Percentiles rank a stretch among this genome's conserved stretches.
Conservation (phyloP, 2,797 vertebrate species). For the Petrocephalus schoutedeni region DNA sequence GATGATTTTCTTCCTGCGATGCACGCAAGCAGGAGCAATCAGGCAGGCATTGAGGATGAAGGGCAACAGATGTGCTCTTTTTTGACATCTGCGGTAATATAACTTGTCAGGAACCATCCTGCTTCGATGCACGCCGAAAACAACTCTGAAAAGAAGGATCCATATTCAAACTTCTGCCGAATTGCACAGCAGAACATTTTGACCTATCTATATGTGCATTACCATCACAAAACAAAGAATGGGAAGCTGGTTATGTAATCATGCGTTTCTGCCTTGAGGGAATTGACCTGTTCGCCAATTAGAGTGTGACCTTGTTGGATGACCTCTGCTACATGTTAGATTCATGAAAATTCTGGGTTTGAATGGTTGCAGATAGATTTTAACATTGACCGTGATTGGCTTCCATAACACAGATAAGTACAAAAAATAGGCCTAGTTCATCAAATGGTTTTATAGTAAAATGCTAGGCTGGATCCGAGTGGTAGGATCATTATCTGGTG, state of each 20-base stretch:
- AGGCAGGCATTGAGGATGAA: not conserved
- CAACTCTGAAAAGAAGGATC: not conserved
- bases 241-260: not conserved
- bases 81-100: not conserved
- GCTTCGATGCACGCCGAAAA: not conserved
- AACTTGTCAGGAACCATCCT: not conserved
- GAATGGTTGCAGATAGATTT: conserved; percentile 64
- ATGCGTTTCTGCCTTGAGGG: not conserved
- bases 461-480: not conserved
- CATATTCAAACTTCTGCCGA: not conserved
- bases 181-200: not conserved
- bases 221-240: not conserved
- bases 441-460: conserved; percentile 33
- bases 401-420: conserved; percentile 40
- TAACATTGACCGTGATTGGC: conserved; percentile 64
- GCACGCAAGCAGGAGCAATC: not conserved
- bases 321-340: conserved; percentile 58
- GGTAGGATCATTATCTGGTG: not conserved
- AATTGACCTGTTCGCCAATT: conserved; percentile 49
- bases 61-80: not conserved
- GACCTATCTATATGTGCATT: not conserved
- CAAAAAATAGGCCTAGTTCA: conserved; percentile 26
- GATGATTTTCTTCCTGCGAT: conserved; percentile 5
- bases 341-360: conserved; percentile 48
- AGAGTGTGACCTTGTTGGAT: conserved; percentile 56